Percentiles rank a stretch among this genome's conserved stretches.
Evolutionary conservation across 2,797 vertebrate species (phyloP).

Genomic region (Diplodus puntazzo): DNA sequence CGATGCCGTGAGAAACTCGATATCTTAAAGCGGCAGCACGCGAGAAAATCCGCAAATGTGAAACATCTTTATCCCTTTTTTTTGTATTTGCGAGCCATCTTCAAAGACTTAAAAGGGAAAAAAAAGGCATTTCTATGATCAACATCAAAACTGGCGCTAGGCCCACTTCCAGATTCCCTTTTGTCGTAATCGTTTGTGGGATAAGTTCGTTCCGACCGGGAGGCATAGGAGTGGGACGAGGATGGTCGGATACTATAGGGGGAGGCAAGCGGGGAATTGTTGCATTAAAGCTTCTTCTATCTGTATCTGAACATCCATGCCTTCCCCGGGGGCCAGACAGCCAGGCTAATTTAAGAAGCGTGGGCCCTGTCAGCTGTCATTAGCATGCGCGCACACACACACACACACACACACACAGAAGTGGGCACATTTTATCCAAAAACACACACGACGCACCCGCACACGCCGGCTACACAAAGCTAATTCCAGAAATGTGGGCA

Average conservation of each 20-base stretch:
- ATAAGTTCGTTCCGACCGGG: slow-evolving; percentile 47
- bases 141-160: slow-evolving; percentile 55
- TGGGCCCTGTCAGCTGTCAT: slow-evolving; percentile 78
- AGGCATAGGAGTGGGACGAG: slow-evolving; percentile 30
- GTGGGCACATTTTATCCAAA: slow-evolving; percentile 52
- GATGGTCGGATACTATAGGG: slow-evolving; percentile 19
- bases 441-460: slow-evolving; percentile 47
- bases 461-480: slow-evolving; percentile 52
- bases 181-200: slow-evolving; percentile 21
- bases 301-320: slow-evolving; percentile 61
- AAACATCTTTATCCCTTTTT: slow-evolving; percentile 14
- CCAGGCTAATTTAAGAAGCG: slow-evolving; percentile 81
- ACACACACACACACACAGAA: slow-evolving; percentile 37
- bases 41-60: slow-evolving; percentile 28
- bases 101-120: slow-evolving; percentile 45
- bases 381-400: slow-evolving; percentile 57
- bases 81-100: slow-evolving; percentile 41
- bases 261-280: slow-evolving; percentile 29
- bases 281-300: slow-evolving; percentile 60
- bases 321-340: slow-evolving; percentile 67
- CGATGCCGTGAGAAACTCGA: slow-evolving; percentile 22
- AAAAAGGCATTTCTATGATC: slow-evolving; percentile 33
- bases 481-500: slow-evolving; percentile 72
- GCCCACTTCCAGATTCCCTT: slow-evolving; percentile 27
- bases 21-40: slow-evolving; percentile 38